Base-by-base conservation (phyloP, 2,797 vertebrate species). In the Dallia pectoralis region DNA sequence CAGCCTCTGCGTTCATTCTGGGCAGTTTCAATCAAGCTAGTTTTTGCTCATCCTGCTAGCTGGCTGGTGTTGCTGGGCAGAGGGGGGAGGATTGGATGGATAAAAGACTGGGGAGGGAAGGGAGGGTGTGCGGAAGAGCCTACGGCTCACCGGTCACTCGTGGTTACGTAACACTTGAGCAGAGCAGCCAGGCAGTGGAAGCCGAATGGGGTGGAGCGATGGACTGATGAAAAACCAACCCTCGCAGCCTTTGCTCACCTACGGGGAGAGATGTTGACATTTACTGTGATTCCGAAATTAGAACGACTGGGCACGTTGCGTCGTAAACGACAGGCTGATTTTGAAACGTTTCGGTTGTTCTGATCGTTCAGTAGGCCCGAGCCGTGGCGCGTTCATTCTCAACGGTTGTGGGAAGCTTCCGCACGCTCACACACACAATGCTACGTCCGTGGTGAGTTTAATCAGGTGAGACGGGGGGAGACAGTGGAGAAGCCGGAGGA, bases 41-140 rank as follows among this genome's bases (percentile, higher is more conserved):
- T 30, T 30, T 67, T 67, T 80, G 74, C 74, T 49, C 65, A 48
- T 67, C 71, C 64, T 72, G 67, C 62, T 63, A 81, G 84, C 82
- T 74, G 64, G 68, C 77, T 84, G 81, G 75, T 81, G 69, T 75
- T 73, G 80, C 77, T 47, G 76, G 75, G 87, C 76, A 74, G 78
- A 78, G 79, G 71, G 73, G 40, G 69, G 77, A 66, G 73, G 85
- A 68, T 78, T 82, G 79, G 72, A 81, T 72, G 81, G 75, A 81
- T 71, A 76, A 80, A 79, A 71, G 73, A 36, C 22, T 29, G 75
- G 69, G 86, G 81, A 82, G 73, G 82, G 88, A 81, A 44, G 82
- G 81, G 85, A 85, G 74, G 90, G 90, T 90, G 87, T 91, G 84
- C 83, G 88, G 88, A 90, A 89, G 89, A 90, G 93, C 88, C 68